Evolutionary conservation across 1,140 invertebrate species (phyloP), one percentile per base, ranked within the genome.

Genomic region (Lerema accius): DNA sequence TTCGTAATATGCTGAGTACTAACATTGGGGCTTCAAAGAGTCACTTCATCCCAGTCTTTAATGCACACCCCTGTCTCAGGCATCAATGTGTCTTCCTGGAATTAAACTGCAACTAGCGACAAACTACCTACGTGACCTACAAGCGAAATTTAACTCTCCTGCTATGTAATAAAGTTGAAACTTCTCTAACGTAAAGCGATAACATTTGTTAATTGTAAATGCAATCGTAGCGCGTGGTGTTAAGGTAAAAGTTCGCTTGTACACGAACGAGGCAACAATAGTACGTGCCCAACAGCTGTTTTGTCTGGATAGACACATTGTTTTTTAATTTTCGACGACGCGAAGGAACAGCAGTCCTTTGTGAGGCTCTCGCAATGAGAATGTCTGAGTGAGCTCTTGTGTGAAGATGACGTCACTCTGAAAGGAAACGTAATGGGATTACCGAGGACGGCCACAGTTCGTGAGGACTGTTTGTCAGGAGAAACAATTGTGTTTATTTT

Each of bases 251-350:
- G 49, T 67, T 72, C 1, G 10, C 11, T 14, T 28, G 32, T 5
- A 45, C 17, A 3, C 6, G 10, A 6, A 17, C 7, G 3, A 43
- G 19, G 39, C 42, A 43, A 55, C 42, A 43, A 26, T 39, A 32
- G 17, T 65, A 70, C 64, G 65, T 74, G 65, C 65, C 28, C 37
- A 70, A 73, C 71, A 73, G 68, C 71, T 73, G 71, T 73, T 71
- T 64, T 69, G 66, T 72, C 51, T 65, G 53, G 60, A 53, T 68
- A 62, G 49, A 19, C 23, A 58, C 65, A 68, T 74, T 71, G 72
- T 74, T 74, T 66, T 67, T 60, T 58, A 67, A 69, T 67, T 71
- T 71, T 71, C 50, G 67, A 43, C 23, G 66, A 61, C 67, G 56
- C 55, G 64, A 69, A 73, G 61, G 67, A 63, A 58, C 42, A 55